Conservation (phyloP, 1,140 invertebrate species). For the Metaphire vulgaris region DNA sequence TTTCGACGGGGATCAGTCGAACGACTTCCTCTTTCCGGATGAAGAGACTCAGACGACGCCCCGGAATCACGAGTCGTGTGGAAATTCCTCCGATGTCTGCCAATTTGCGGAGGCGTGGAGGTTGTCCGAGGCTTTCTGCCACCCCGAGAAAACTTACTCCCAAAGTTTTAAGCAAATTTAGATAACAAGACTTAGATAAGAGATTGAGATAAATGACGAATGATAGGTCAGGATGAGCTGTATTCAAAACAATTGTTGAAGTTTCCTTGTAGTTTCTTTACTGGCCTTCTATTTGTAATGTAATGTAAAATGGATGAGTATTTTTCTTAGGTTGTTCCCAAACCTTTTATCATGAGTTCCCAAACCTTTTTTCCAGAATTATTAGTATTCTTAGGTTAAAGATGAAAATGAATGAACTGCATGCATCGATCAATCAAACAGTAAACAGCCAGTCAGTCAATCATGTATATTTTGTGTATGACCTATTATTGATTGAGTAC, state of each 20-base stretch:
- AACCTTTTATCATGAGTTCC: no score
- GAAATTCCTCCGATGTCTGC: constrained; percentile 12
- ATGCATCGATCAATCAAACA: background rate
- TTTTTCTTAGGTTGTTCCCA: no score
- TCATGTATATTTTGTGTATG: no score
- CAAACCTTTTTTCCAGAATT: background rate
- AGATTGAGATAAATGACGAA: no score
- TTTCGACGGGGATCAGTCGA: constrained; percentile 12
- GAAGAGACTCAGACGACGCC: background rate
- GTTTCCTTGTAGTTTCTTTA: no score
- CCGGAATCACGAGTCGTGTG: background rate
- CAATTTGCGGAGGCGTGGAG: constrained; percentile 21
- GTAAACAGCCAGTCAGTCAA: background rate
- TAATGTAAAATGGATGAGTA: no score
- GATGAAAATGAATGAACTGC: background rate
- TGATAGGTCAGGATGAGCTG: no score
- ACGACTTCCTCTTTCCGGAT: constrained; percentile 19
- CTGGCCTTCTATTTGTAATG: no score
- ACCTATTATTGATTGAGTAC: no score
- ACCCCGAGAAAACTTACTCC: background rate
- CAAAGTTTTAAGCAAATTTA: background rate
- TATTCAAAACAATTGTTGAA: no score
- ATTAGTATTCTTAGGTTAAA: background rate
- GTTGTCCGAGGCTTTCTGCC: no score
- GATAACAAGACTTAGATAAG: no score